Base-by-base conservation (phyloP, 2,888 invertebrate species). In the Agrotis segetum region DNA sequence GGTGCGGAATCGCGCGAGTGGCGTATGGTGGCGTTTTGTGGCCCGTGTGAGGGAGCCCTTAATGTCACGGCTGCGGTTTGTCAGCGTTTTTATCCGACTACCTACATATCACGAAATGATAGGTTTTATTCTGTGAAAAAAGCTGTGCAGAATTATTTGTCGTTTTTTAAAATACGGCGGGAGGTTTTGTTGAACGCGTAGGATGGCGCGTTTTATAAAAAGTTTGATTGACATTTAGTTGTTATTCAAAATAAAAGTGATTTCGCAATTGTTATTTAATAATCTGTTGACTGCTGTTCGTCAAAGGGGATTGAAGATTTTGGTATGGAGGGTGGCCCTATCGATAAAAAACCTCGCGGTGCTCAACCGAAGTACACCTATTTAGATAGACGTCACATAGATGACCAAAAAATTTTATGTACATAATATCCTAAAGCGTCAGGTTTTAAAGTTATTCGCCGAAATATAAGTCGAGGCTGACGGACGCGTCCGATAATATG, bases 41-140 rank as follows among this genome's bases (percentile, higher is more conserved):
- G 24, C 24, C 24, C 24, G 24, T 24, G 24, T 24, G 24, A 2
- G 24, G 24, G 24, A 24, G 24, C 24, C 24, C 24, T 62, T 40
- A 79, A 66, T 72, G 83, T 68, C 79, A 68, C 52, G 79, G 56
- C 60, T 17, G 71, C 49, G 61, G 53, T 65, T 77, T 82, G 46
- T 53, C 78, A 47, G 58, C 62, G 58, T 78, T 79, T 78, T 79
- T 82, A 60, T 71, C 47, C 79, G 55, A 68, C 62, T 29, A 19
- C 56, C 58, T 29, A 19, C 60, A 64, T 65, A 79, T 72, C 53
- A 68, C 66, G 59, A 60, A 63, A 78, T 78, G 79, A 78, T 79
- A n/a, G 62, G 40, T 68, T 68, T 65, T 59, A 71, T 63, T 72
- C 52, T 17, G 47, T 47, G 19, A 46, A 66, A 71, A 63, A 66